Base-by-base conservation (phyloP, 2,888 invertebrate genomes). In the Rhagium mordax region DNA sequence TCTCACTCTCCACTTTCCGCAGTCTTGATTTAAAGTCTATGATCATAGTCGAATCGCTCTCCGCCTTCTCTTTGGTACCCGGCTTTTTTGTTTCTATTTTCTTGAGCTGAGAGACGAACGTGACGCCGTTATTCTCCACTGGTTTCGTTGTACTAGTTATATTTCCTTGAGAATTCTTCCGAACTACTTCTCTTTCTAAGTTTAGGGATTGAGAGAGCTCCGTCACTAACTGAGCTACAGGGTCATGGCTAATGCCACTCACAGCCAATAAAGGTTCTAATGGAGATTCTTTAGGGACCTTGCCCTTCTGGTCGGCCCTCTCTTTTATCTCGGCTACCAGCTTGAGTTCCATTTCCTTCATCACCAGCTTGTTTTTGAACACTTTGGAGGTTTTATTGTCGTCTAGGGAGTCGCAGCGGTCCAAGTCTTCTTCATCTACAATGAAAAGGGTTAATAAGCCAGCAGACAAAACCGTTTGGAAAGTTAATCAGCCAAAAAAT, bases 171-270 rank as follows among this genome's bases (percentile, higher is more conserved):
- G 82, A 80, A 67, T 79, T 81, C 72, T 81, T 85, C 24, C 81
- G 77, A n/a, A 68, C 71, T 72, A 71, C 57, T 68, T 81, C 81
- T 71, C 77, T 81, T 72, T 82, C 81, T 67, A 77, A 57, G 70
- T 94, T 94, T 83, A 96, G 91, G 83, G 93, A 94, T 87, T 96
- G 96, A 62, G 95, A 95, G 67, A 96, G 90, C 87, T 96, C 96
- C 13, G 94, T 94, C 8, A 96, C 94, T 77, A 96, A 89, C 83
- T 96, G 92, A 64, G 94, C 91, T 10, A 94, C 95, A 0, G 96
- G 96, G 87, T 95, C 95, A 79, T 90, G 86, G 74, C 90, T 89
- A 87, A 89, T 89, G 41, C 89, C 86, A 76, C 91, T 89, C 88
- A 89, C 89, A 60, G 89, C 85, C 82, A 85, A 81, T 85, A 84